Percentiles rank a stretch among this genome's conserved stretches.
Evolutionary conservation across 2,113 vertebrate species (phyloP).

Genomic region (Clarias macrocephalus): DNA sequence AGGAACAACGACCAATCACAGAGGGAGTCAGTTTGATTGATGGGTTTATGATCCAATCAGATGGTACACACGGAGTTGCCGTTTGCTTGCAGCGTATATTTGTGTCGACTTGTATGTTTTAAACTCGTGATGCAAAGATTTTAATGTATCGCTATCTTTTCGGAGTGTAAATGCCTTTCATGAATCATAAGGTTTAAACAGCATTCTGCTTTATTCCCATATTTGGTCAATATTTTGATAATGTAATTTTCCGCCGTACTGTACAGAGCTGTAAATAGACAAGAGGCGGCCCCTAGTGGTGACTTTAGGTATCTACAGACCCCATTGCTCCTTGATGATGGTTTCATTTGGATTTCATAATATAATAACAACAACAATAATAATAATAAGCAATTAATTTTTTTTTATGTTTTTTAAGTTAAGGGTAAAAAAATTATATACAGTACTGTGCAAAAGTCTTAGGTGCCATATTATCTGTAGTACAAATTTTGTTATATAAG

Average conservation of each 20-base stretch:
- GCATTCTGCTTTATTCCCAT: neutral
- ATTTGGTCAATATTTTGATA: neutral
- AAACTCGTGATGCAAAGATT: too few relatives aligned
- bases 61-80: too few relatives aligned
- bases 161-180: neutral
- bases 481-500: too few relatives aligned
- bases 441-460: too few relatives aligned
- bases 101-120: neutral
- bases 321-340: neutral
- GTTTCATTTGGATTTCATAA: neutral
- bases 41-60: conserved; percentile 33
- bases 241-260: too few relatives aligned
- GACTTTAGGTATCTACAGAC: neutral
- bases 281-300: neutral
- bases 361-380: neutral
- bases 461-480: too few relatives aligned
- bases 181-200: neutral
- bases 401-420: too few relatives aligned
- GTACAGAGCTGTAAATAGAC: neutral
- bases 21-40: conserved; percentile 20
- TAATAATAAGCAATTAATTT: too few relatives aligned
- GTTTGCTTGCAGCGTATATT: neutral
- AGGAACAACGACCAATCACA: conserved; percentile 35
- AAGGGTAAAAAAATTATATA: too few relatives aligned
- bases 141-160: too few relatives aligned